Conservation (phyloP, 1,140 invertebrate genomes). For the Aporrectodea caliginosa region DNA sequence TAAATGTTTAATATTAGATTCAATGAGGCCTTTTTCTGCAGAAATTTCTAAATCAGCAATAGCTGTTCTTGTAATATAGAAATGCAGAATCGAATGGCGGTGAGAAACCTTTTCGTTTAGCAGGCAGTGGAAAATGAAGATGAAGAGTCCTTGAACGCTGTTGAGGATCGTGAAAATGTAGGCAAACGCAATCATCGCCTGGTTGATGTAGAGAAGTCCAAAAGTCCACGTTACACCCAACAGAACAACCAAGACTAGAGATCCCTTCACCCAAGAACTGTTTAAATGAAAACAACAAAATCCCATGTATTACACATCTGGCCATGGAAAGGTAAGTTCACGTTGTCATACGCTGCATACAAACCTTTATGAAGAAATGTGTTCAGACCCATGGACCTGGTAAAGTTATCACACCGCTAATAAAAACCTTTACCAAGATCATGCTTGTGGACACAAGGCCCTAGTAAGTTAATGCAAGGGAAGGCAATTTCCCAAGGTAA, state of each 20-base stretch:
- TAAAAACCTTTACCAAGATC: background rate
- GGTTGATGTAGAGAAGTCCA: conserved; percentile 78
- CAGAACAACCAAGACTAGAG: conserved; percentile 75
- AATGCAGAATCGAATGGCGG: background rate
- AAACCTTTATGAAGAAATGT: too few relatives aligned
- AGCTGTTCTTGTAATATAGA: background rate
- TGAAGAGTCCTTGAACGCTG: conserved; percentile 86
- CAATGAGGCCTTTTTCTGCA: background rate
- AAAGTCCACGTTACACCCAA: conserved; percentile 85
- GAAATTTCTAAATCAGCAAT: background rate
- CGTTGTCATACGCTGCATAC: too few relatives aligned
- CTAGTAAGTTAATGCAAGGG: background rate
- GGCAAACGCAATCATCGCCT: conserved; percentile 66
- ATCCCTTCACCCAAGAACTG: conserved; percentile 81
- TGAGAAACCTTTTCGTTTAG: conserved; percentile 77
- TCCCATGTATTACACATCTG: background rate
- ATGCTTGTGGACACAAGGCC: background rate
- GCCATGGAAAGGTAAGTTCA: too few relatives aligned
- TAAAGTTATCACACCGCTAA: too few relatives aligned
- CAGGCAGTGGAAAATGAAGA: conserved; percentile 90
- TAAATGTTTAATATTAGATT: background rate
- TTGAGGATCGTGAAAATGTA: conserved; percentile 89
- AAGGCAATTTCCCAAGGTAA: too few relatives aligned
- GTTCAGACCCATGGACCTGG: too few relatives aligned
- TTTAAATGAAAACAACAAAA: conserved; percentile 39